Evolutionary conservation across 2,113 vertebrate genomes (phyloP).

Genomic region (Varanus komodoensis): DNA sequence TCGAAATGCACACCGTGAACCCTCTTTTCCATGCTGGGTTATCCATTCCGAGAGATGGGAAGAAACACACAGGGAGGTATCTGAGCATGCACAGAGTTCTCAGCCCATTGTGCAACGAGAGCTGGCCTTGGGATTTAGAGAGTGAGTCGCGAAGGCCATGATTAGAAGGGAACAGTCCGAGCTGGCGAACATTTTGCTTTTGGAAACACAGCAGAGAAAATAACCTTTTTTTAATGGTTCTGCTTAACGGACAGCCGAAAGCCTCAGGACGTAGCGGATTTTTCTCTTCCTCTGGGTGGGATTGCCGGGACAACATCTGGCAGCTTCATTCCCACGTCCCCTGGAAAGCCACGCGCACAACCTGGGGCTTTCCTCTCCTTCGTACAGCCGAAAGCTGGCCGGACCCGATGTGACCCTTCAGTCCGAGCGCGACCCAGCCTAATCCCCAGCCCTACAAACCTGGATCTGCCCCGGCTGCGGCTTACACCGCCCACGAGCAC

Average conservation of each 20-base stretch:
- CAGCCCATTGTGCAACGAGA: neutral
- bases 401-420: neutral
- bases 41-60: no score
- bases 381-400: neutral
- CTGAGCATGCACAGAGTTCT: neutral
- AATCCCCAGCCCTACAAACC: neutral
- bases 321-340: neutral
- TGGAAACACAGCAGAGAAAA: neutral
- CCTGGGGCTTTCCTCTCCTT: no score
- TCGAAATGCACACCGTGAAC: neutral
- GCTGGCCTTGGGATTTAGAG: neutral
- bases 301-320: neutral
- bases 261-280: neutral
- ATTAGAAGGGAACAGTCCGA: neutral
- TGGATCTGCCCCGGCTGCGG: slow-evolving; percentile 32
- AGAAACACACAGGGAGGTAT: neutral
- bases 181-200: neutral
- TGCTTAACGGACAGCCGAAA: neutral
- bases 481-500: neutral
- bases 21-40: neutral
- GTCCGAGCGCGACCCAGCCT: fast-evolving
- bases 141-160: neutral
- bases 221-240: neutral
- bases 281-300: no score
- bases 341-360: neutral